A percentile compares a stretch with the other conserved stretches of the same genome.
Evolutionary conservation across 2,888 invertebrate genomes (phyloP).

Genomic region (Frankliniella fusca): DNA sequence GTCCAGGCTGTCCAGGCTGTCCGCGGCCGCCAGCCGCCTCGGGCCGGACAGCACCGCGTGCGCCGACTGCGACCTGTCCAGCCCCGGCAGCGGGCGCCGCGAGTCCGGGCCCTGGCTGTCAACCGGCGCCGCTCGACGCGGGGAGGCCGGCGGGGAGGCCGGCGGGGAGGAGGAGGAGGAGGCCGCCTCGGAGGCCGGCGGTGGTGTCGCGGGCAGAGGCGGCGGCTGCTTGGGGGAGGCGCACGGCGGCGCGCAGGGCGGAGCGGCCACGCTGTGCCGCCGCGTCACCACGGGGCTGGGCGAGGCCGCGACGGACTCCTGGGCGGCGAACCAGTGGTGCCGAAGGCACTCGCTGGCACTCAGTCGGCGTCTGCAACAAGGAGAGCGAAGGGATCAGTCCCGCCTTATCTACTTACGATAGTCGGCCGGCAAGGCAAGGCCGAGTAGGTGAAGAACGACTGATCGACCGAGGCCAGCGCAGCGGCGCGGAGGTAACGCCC

Average conservation of each 20-base stretch:
- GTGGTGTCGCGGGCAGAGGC: neutral
- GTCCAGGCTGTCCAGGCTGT: conserved; percentile 15
- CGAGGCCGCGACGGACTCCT: conserved; percentile 36
- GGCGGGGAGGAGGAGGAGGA: neutral
- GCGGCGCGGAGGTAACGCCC: neutral
- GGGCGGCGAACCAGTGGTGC: conserved; percentile 73
- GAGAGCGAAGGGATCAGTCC: neutral
- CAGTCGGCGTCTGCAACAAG: conserved; percentile 72
- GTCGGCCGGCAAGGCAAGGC: too few relatives aligned
- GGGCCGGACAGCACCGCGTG: neutral
- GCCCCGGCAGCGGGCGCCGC: neutral
- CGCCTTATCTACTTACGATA: too few relatives aligned
- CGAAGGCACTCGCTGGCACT: conserved; percentile 83
- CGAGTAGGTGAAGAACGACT: too few relatives aligned
- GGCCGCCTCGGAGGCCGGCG: neutral
- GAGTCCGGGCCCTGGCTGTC: neutral
- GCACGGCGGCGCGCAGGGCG: neutral
- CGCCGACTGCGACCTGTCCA: conserved; percentile 14
- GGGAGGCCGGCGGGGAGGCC: neutral
- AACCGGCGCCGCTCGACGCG: neutral
- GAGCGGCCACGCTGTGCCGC: neutral
- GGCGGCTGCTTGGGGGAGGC: neutral
- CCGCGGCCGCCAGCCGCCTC: neutral
- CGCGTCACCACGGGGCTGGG: conserved; percentile 19
- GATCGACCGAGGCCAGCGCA: neutral